Evolutionary conservation across 2,113 vertebrate species (phyloP).

Genomic region (Pitta sordida): DNA sequence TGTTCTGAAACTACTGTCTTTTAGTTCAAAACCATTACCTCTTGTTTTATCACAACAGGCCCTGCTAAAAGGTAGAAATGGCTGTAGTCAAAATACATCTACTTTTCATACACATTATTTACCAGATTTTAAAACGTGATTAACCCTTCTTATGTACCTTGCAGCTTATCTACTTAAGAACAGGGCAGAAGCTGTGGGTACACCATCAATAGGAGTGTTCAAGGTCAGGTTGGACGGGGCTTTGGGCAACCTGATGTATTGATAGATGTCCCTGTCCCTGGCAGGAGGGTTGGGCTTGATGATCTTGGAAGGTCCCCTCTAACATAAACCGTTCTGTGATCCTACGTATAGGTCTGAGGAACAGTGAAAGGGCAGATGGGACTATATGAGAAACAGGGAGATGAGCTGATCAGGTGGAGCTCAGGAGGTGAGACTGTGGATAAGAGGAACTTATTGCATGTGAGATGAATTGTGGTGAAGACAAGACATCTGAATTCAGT

Average conservation of each 20-base stretch:
- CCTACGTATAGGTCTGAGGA: not conserved
- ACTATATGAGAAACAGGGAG: not conserved
- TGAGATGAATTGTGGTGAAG: not conserved
- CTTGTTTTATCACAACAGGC: not conserved
- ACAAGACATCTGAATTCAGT: not conserved
- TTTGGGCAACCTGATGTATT: not conserved
- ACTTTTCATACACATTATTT: not conserved
- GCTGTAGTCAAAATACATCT: not conserved
- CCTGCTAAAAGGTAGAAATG: not conserved
- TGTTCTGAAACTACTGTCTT: not conserved
- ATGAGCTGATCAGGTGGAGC: not conserved
- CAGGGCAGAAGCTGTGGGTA: not conserved
- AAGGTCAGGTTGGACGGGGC: not conserved
- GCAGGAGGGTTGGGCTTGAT: not conserved
- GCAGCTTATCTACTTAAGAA: not conserved
- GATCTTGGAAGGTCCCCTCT: not conserved
- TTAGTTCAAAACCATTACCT: not conserved
- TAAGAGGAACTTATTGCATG: not conserved
- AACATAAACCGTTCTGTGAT: not conserved
- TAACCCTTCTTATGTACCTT: not conserved
- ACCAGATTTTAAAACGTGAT: not conserved
- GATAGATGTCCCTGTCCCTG: not conserved
- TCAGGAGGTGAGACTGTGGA: not conserved
- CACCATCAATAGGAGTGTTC: not conserved
- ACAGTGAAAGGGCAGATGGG: not conserved